phyloP scores from a whole-genome alignment of 2,797 vertebrate species.

The Chelidonichthys spinosus region DNA sequence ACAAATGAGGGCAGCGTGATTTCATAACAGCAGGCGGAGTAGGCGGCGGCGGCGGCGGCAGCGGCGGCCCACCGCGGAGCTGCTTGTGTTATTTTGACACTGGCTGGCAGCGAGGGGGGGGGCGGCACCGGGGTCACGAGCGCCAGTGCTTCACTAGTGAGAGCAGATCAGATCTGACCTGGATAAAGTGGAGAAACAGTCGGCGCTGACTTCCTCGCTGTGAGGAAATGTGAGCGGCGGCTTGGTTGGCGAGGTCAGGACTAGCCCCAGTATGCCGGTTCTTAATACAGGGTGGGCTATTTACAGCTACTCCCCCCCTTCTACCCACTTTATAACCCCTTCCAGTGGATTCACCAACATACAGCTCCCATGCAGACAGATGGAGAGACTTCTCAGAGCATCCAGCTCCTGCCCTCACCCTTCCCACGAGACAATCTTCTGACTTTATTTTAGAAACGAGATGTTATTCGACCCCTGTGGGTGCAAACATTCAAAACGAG shows the following conservation, averaged over 20 bases:
- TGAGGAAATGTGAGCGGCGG: constrained; percentile 65
- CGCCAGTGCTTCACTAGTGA: constrained; percentile 51
- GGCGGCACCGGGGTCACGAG: constrained; percentile 45
- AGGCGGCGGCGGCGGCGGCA: no score
- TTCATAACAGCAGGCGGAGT: constrained; percentile 62
- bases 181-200: constrained; percentile 71
- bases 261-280: constrained; percentile 57
- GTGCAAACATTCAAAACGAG: constrained; percentile 32
- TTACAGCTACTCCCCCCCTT: constrained; percentile 62
- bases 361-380: constrained; percentile 71
- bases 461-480: constrained; percentile 36
- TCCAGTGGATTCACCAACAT: constrained; percentile 61
- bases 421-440: neutral
- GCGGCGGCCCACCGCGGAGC: constrained; percentile 47
- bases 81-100: constrained; percentile 70
- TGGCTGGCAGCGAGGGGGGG: constrained; percentile 51
- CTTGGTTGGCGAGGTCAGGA: constrained; percentile 67
- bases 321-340: constrained; percentile 46
- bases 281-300: constrained; percentile 76
- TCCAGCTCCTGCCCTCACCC: constrained; percentile 29
- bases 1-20: constrained; percentile 60
- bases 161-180: constrained; percentile 71
- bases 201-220: constrained; percentile 46
- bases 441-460: constrained; percentile 53
- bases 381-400: constrained; percentile 56